Conservation (phyloP, 2,113 vertebrate genomes). For the Octodon degus region DNA sequence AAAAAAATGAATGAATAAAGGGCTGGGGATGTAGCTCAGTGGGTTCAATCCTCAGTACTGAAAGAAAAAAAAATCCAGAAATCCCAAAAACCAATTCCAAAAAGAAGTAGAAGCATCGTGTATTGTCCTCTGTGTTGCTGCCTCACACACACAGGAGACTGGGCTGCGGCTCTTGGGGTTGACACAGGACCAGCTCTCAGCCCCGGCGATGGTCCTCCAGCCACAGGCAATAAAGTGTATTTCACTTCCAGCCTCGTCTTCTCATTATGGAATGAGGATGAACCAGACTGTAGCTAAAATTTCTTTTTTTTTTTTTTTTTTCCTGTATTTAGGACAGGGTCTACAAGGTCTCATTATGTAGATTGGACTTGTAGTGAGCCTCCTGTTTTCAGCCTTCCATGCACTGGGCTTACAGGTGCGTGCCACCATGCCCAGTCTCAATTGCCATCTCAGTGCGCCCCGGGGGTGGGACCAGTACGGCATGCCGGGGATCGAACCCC, state of each 20-base stretch:
- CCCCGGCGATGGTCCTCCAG: neutral
- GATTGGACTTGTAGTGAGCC: too few relatives aligned
- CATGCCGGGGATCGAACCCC: too few relatives aligned
- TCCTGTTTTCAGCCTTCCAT: too few relatives aligned
- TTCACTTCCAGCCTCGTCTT: neutral
- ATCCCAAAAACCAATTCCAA: neutral
- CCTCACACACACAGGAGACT: neutral
- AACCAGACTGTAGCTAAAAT: neutral
- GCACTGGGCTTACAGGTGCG: too few relatives aligned
- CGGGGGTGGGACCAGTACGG: too few relatives aligned
- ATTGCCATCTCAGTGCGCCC: too few relatives aligned
- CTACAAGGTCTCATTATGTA: too few relatives aligned
- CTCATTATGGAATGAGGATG: neutral
- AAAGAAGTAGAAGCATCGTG: neutral
- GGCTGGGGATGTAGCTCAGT: neutral
- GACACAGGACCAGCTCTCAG: neutral
- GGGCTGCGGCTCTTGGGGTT: neutral
- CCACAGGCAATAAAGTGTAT: neutral
- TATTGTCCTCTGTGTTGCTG: neutral
- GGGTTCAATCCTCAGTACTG: neutral
- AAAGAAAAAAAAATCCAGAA: too few relatives aligned
- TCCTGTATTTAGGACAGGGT: too few relatives aligned
- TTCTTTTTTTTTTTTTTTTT: too few relatives aligned
- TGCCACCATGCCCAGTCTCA: too few relatives aligned
- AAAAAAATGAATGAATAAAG: neutral